Evolutionary conservation across 2,888 invertebrate genomes (phyloP).

Genomic region (Caenorhabditis sp.): DNA sequence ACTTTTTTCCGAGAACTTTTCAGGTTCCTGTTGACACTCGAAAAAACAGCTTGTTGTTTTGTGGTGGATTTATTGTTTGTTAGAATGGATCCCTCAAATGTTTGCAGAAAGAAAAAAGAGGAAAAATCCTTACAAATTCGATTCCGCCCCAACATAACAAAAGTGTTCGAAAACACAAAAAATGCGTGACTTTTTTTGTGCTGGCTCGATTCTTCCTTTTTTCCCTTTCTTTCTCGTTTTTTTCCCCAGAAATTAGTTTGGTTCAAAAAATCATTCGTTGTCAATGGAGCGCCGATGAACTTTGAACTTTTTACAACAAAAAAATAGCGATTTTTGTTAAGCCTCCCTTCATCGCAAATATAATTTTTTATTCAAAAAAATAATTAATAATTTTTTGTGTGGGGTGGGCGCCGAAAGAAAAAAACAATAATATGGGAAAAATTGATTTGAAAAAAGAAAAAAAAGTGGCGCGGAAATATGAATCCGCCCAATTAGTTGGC

Average conservation of each 20-base stretch:
- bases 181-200: constrained; percentile 1
- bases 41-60: too few species aligned
- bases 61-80: too few species aligned
- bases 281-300: too few species aligned
- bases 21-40: too few species aligned
- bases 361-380: not conserved
- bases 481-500: not conserved
- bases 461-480: not conserved
- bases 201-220: too few species aligned
- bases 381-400: not conserved
- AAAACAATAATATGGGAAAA: not conserved
- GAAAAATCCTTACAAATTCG: not conserved
- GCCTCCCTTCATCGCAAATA: too few species aligned
- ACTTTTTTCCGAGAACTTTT: too few species aligned
- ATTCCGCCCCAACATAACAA: not conserved
- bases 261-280: too few species aligned
- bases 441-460: not conserved
- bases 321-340: too few species aligned
- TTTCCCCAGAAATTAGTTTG: not conserved
- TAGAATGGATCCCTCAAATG: too few species aligned
- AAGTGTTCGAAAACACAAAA: not conserved
- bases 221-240: not conserved
- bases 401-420: not conserved
- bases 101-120: not conserved
- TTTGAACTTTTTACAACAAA: too few species aligned